Conservation (phyloP, 2,888 invertebrate species). For the Priocnemis perturbator region DNA sequence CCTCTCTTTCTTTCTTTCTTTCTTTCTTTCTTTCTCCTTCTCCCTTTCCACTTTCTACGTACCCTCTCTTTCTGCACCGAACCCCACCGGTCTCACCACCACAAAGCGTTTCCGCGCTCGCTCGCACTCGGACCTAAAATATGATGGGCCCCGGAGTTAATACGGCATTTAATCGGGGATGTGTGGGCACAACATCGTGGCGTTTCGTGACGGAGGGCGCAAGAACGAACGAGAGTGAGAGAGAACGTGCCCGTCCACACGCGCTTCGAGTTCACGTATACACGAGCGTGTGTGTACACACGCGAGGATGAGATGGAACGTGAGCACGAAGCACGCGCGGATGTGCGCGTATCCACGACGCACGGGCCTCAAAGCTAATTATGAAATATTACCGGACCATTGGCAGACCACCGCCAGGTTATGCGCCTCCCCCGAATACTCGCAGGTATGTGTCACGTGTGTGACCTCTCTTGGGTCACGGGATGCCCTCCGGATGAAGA, state of each 20-base stretch:
- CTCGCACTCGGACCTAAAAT: conserved; percentile 54
- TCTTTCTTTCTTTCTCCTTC: conserved; percentile 24
- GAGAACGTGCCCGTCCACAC: conserved; percentile 4
- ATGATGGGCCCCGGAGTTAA: conserved; percentile 64
- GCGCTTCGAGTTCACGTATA: not conserved
- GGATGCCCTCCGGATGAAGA: not conserved
- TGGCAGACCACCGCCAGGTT: conserved; percentile 58
- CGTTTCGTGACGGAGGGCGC: conserved; percentile 57
- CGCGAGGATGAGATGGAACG: conserved; percentile 4
- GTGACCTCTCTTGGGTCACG: conserved; percentile 40
- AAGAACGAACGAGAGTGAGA: not conserved
- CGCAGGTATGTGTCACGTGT: conserved; percentile 48
- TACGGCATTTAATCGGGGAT: conserved; percentile 69
- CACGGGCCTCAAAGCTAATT: conserved; percentile 67
- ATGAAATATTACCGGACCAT: conserved; percentile 69
- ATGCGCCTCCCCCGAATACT: conserved; percentile 22
- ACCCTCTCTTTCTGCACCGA: conserved; percentile 5
- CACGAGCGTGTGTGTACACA: not conserved
- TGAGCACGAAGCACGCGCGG: conserved; percentile 33
- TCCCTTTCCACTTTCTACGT: not conserved
- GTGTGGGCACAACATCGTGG: conserved; percentile 66
- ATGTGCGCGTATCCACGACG: conserved; percentile 34
- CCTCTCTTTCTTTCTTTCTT: not conserved
- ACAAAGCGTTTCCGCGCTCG: conserved; percentile 14
- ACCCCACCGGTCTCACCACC: not conserved